phyloP scores from a whole-genome alignment of 2,113 vertebrate species.

The Melanocharis versteri region DNA sequence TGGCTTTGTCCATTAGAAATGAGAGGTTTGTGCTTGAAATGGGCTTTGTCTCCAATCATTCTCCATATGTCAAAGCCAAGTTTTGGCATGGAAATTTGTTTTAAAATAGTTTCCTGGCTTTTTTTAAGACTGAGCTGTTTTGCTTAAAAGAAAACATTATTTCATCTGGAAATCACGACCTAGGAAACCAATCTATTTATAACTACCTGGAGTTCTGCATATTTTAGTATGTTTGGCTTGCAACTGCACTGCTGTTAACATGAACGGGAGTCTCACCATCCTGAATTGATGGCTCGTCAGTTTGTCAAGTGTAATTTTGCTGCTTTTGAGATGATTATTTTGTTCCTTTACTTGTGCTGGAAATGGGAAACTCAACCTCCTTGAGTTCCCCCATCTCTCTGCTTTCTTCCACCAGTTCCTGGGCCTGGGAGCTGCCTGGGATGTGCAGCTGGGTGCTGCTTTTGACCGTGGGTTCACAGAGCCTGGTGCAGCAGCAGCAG shows the following conservation, averaged over 20 bases:
- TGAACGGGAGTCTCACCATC: background rate
- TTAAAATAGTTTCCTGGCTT: background rate
- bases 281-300: fast-evolving
- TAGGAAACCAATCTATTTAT: conserved; percentile 14
- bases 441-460: background rate
- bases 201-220: background rate
- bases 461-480: background rate
- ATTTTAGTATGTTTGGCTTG: background rate
- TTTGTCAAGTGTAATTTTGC: background rate
- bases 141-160: conserved; percentile 8
- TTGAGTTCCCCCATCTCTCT: background rate
- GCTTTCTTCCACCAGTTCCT: background rate
- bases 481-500: background rate
- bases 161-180: conserved; percentile 1
- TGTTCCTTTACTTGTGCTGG: background rate
- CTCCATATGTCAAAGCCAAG: background rate
- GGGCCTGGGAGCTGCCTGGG: fast-evolving
- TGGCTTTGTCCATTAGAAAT: background rate
- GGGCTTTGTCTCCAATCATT: background rate
- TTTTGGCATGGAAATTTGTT: background rate
- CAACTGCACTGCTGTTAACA: background rate
- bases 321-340: background rate
- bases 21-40: background rate
- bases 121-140: background rate
- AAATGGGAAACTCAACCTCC: background rate